A percentile compares a stretch with the other conserved stretches of the same genome.
These are phyloP conservation scores for Oncorhynchus masou DNA, from an alignment of 2,113 vertebrate genomes.

Conservation along the genomic window DNA sequence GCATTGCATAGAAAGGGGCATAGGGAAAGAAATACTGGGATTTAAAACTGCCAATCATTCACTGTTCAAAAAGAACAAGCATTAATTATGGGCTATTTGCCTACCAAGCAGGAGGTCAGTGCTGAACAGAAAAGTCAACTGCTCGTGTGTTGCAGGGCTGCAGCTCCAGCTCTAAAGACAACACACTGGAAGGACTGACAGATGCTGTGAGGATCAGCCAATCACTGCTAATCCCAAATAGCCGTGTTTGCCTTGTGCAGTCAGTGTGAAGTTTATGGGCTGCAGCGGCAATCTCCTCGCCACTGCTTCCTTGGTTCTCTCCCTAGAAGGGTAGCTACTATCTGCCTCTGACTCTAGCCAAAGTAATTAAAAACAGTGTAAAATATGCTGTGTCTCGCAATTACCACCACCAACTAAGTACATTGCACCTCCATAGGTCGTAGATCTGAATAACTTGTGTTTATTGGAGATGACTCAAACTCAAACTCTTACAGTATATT, in stretches of 20 bases:
- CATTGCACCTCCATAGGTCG: too few relatives aligned
- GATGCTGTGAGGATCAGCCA: neutral
- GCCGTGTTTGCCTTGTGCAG: slow-evolving; percentile 20
- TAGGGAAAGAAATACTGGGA: neutral
- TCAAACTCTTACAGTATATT: too few relatives aligned
- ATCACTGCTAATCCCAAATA: slow-evolving; percentile 26
- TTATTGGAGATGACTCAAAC: too few relatives aligned
- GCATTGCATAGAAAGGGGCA: neutral
- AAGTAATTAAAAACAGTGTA: neutral
- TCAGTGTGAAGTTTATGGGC: slow-evolving; percentile 12
- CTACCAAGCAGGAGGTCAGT: slow-evolving; percentile 14
- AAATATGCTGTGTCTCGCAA: neutral
- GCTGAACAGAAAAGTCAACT: slow-evolving; percentile 13
- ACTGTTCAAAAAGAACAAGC: neutral
- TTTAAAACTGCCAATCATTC: slow-evolving; percentile 24
- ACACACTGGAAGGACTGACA: too few relatives aligned
- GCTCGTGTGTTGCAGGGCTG: neutral
- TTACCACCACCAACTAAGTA: too few relatives aligned
- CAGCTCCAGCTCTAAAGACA: too few relatives aligned
- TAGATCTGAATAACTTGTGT: too few relatives aligned
- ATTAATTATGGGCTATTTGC: slow-evolving; percentile 41
- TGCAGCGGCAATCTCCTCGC: neutral
- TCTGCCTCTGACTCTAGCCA: neutral
- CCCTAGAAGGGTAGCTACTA: neutral
- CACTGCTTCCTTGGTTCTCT: neutral